Conservation (phyloP, 1,140 invertebrate genomes). For the Acromyrmex echinatior region DNA sequence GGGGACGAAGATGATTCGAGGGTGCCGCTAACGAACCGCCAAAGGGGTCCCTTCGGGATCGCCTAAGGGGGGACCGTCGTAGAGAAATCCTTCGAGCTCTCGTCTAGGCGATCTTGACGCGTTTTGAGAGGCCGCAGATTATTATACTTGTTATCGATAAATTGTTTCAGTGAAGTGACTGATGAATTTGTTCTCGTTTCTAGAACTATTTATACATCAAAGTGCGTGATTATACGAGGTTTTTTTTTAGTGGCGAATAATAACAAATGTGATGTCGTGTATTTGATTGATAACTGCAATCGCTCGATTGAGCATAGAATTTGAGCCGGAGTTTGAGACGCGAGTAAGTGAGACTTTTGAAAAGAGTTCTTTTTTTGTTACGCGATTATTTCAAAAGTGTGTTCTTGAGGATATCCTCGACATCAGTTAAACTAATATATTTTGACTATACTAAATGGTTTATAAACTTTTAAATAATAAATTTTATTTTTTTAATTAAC, state of each 20-base stretch:
- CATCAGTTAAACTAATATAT: background rate
- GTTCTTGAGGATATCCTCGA: background rate
- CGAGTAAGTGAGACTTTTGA: conserved; percentile 19
- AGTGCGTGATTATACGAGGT: conserved; percentile 44
- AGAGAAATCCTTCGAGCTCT: conserved; percentile 9
- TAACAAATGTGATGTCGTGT: conserved; percentile 32
- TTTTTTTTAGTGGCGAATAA: conserved; percentile 30
- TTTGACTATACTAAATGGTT: background rate
- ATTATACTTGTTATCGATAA: background rate
- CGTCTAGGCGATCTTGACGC: background rate
- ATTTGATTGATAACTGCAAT: conserved; percentile 21
- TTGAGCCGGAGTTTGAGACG: background rate
- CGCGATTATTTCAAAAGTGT: background rate
- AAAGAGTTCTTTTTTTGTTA: background rate
- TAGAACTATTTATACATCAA: background rate
- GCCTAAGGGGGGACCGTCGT: conserved; percentile 16
- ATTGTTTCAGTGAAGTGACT: conserved; percentile 47
- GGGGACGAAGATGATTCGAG: conserved; percentile 47
- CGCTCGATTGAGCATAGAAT: background rate
- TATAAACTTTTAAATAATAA: background rate
- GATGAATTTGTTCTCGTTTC: background rate
- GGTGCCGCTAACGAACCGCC: conserved; percentile 53
- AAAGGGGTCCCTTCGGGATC: conserved; percentile 50
- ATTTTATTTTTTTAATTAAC: background rate
- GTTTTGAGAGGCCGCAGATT: background rate